Evolutionary conservation across 2,888 invertebrate species (phyloP), one percentile per base, ranked within the genome.

Genomic region (Lutraria lutraria): DNA sequence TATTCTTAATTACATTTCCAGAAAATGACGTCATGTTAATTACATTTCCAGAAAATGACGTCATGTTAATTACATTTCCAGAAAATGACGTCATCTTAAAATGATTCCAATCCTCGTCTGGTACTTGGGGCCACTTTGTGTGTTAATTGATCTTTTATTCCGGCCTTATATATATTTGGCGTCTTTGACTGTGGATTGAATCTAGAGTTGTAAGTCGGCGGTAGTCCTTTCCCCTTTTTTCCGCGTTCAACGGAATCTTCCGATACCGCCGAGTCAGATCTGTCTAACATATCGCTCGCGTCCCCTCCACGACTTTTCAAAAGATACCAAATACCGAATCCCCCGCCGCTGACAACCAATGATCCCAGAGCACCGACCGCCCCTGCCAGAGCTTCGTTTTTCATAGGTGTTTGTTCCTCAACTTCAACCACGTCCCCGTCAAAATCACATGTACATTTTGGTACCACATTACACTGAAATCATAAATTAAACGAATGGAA

Each of bases 281-380:
- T 31, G n/a, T 76, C 34, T 56, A 86, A 68, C n/a, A 60, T 31
- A 31, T 25, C 88, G 76, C 72, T 79, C 0, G 43, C 80, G 79
- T 85, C 83, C 0, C 54, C 54, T 16, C 76, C 53, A n/a, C 84
- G 72, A 31, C 83, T 85, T 52, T 91, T 89, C 15, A 92, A 54
- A 4, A 93, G 53, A 53, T 89, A 83, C 90, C 92, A 93, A 25
- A 92, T 63, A 8, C 92, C 92, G 68, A 93, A 85, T 0, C 90
- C 93, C 29, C 93, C 90, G 31, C 93, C 93, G 10, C 91, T 88
- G 4, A 93, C 86, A 13, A 92, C 60, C 52, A 90, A 34, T 2
- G 93, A 91, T n/a, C 92, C 90, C 52, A 93, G 85, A n/a, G 92
- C 93, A 6, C 93, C 92, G 0, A 93, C 93, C 6, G 89, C 88